Evolutionary conservation across 2,888 invertebrate genomes (phyloP), one percentile per base, ranked within the genome.

Genomic region (Clostera curtula): DNA sequence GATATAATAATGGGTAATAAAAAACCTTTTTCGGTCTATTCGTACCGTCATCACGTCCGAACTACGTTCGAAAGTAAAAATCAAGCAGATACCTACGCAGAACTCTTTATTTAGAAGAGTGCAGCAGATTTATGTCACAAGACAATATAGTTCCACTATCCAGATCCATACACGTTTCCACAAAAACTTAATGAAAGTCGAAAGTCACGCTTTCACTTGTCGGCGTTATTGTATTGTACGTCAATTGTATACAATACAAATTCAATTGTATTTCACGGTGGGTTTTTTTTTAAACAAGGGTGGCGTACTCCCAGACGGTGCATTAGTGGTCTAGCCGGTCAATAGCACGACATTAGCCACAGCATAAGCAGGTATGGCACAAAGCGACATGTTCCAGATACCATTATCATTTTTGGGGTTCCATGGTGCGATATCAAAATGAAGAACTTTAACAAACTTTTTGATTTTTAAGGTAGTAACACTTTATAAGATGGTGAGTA

Each of bases 151-250:
- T 39, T 58, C 61, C 63, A 59, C 56, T 65, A 58, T 52, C 53
- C 55, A 57, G 53, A 57, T 50, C 68, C 70, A 74, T 73, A 71
- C 76, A 79, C 62, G 63, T 65, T 69, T 64, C 60, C 54, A 80
- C 79, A 82, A 82, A 82, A 82, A 80, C 71, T 68, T 70, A 77
- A 82, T 71, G 82, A 80, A 80, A 80, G 80, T 80, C 68, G 82
- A 83, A 80, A 83, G 82, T 76, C 58, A 71, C 70, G 75, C 82
- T 83, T 83, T 83, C 82, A 82, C 82, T 82, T 62, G 76, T 65
- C 64, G 63, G 56, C 69, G 57, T 65, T 66, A 70, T 71, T 70
- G 74, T 73, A 67, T 64, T 64, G 64, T 60, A 60, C 50, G 56
- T 64, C 70, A 66, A 71, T 73, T 74, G 72, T 71, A 67, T 61